Percentiles rank a stretch among this genome's conserved stretches.
These are phyloP conservation scores for Diarsia rubi DNA, from an alignment of 2,888 invertebrate genomes.

Conservation along the genomic window DNA sequence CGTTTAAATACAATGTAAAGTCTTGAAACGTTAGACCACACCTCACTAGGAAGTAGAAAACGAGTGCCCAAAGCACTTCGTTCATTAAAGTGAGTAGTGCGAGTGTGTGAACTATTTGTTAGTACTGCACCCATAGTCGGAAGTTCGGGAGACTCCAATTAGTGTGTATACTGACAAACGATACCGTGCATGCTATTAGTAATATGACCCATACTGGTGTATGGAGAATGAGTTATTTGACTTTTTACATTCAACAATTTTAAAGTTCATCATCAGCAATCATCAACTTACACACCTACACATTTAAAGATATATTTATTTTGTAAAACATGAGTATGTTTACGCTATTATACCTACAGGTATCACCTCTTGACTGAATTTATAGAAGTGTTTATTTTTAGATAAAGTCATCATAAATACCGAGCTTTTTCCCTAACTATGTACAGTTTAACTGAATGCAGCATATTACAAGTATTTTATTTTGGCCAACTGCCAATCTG, in stretches of 20 bases:
- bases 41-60: conserved; percentile 24
- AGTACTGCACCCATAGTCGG: conserved; percentile 33
- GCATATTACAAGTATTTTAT: not conserved
- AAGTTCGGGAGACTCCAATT: conserved; percentile 48
- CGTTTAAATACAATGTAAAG: not conserved
- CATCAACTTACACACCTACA: too few species aligned
- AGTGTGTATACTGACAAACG: conserved; percentile 33
- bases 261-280: not conserved
- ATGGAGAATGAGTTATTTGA: not conserved
- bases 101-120: conserved; percentile 42
- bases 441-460: not conserved
- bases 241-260: not conserved
- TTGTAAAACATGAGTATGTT: too few species aligned
- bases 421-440: not conserved
- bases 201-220: conserved; percentile 20
- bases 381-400: conserved; percentile 1
- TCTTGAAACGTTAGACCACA: conserved; percentile 1
- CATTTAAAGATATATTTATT: too few species aligned
- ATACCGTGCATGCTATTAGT: conserved; percentile 46
- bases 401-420: not conserved
- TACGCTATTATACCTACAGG: too few species aligned
- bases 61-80: not conserved
- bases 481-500: not conserved
- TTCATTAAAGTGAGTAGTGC: conserved; percentile 22
- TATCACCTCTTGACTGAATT: not conserved